phyloP scores from a whole-genome alignment of 2,113 vertebrate genomes.

The Cettia cetti region DNA sequence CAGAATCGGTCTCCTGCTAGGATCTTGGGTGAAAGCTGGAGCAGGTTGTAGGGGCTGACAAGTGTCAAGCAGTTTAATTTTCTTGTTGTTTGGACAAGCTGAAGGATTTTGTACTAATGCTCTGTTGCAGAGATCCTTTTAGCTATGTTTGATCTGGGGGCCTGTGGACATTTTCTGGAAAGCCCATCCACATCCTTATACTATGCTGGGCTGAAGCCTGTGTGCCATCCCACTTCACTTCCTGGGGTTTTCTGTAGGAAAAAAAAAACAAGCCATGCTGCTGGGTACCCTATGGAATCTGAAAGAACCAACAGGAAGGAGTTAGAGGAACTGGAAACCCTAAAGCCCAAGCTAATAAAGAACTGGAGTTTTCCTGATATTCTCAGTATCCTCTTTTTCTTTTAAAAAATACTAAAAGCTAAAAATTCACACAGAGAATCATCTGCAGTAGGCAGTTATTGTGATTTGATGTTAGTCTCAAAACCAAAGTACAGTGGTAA shows the following conservation, averaged over 20 bases:
- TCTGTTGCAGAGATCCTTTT: background rate
- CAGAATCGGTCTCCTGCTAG: background rate
- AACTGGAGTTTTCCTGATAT: background rate
- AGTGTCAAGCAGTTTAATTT: background rate
- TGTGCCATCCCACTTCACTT: background rate
- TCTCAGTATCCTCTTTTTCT: background rate
- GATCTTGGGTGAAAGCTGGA: background rate
- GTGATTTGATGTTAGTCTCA: background rate
- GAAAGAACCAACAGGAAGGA: background rate
- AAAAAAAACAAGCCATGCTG: background rate
- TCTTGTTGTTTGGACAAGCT: background rate
- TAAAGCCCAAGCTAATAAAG: background rate
- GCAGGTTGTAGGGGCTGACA: background rate
- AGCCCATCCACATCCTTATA: background rate
- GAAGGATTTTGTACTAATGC: background rate
- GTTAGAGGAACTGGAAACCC: background rate
- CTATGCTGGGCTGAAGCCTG: background rate
- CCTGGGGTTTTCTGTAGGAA: background rate
- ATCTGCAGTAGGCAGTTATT: background rate
- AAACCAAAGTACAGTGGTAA: background rate
- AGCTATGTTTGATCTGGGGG: background rate
- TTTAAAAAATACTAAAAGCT: background rate
- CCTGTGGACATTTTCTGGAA: background rate
- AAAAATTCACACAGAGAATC: background rate
- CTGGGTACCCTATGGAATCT: fast-evolving